Evolutionary conservation across 2,888 invertebrate species (phyloP).

Genomic region (Chaetogeoica ovagalla): DNA sequence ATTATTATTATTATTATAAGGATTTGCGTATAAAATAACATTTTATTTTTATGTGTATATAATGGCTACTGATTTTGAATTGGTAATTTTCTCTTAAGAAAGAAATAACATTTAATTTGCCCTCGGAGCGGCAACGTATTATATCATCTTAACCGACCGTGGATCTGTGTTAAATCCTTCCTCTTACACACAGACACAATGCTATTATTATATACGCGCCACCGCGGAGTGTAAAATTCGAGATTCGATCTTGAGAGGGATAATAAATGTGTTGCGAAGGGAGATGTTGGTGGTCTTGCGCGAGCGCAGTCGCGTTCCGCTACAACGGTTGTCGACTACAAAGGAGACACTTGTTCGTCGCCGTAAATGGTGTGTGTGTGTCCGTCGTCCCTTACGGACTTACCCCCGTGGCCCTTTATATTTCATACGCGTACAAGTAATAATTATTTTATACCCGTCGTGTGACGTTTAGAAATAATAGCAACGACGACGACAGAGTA

Average conservation of each 20-base stretch:
- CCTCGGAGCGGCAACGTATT: not conserved
- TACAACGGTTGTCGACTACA: not conserved
- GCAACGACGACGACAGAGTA: too few relatives aligned
- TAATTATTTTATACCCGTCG: not conserved
- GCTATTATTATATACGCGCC: too few relatives aligned
- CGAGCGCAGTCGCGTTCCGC: too few relatives aligned
- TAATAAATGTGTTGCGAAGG: not conserved
- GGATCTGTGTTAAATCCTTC: not conserved
- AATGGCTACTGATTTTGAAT: too few relatives aligned
- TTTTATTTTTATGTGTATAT: too few relatives aligned
- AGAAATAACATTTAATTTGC: too few relatives aligned
- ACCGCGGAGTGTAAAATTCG: not conserved
- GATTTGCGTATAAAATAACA: too few relatives aligned
- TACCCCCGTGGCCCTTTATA: not conserved
- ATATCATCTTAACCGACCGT: not conserved
- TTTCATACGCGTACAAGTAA: not conserved
- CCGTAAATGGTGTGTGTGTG: not conserved
- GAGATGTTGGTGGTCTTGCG: too few relatives aligned
- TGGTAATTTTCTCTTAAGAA: too few relatives aligned
- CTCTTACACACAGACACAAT: not conserved
- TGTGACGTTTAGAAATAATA: too few relatives aligned
- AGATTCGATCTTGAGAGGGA: not conserved
- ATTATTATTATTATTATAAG: too few relatives aligned
- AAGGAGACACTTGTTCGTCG: slow-evolving; percentile 8
- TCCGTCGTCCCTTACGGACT: too few relatives aligned